Evolutionary conservation across 2,888 invertebrate genomes (phyloP).

Genomic region (Sphecodes monilicornis): DNA sequence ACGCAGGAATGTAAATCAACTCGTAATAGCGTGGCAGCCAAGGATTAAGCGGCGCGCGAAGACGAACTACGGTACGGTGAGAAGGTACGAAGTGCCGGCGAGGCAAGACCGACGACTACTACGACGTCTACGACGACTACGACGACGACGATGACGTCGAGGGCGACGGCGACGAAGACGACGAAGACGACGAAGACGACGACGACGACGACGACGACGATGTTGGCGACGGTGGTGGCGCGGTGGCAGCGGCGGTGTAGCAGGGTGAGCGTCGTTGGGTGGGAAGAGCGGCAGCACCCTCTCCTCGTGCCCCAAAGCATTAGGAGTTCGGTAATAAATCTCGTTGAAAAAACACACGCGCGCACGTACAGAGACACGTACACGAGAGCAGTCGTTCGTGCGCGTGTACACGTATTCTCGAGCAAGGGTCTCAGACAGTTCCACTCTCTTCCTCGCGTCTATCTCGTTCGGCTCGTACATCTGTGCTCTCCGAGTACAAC

Average conservation of each 20-base stretch:
- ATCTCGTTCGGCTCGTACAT: conserved; percentile 73
- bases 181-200: conserved; percentile 38
- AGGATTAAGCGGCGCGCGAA: conserved; percentile 67
- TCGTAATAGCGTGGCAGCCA: conserved; percentile 66
- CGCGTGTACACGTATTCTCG: conserved; percentile 45
- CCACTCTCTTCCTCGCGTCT: conserved; percentile 66
- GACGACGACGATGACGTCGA: conserved; percentile 21
- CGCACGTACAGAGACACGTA: conserved; percentile 59
- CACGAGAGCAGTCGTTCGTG: conserved; percentile 30
- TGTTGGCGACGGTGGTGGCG: conserved; percentile 35
- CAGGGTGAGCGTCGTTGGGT: conserved; percentile 54
- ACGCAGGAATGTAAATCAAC: conserved; percentile 71
- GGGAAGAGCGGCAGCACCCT: conserved; percentile 63
- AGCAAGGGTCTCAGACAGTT: conserved; percentile 62
- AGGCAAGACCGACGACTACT: conserved; percentile 14
- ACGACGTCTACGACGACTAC: conserved; percentile 16
- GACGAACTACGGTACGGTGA: conserved; percentile 53
- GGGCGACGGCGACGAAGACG: conserved; percentile 1
- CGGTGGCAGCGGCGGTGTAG: conserved; percentile 25
- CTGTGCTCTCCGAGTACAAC: conserved; percentile 63
- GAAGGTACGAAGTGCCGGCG: conserved; percentile 58
- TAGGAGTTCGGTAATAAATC: conserved; percentile 83
- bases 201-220: conserved; percentile 27
- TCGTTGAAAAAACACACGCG: conserved; percentile 81
- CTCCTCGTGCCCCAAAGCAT: conserved; percentile 75